Conservation (phyloP, 64 coral and sea anemone species). For the Platygyra sinensis region DNA sequence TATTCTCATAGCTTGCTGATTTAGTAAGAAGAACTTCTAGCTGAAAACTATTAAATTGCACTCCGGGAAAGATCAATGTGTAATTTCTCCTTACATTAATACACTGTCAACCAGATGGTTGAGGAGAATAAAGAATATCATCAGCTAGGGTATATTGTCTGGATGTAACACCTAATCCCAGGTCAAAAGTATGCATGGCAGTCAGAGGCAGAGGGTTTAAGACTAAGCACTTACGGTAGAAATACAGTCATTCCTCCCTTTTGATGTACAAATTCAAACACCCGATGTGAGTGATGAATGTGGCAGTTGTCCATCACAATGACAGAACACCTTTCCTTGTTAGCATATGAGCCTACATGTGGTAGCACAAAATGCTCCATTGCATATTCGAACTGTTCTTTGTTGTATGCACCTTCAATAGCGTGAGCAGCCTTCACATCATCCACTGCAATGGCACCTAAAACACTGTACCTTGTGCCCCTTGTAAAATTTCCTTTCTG, state of each 20-base stretch:
- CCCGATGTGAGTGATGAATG: constrained; percentile 35
- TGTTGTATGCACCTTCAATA: constrained; percentile 10
- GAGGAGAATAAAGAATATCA: neutral
- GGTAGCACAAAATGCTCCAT: constrained; percentile 32
- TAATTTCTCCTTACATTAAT: too few relatives aligned
- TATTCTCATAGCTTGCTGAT: too few relatives aligned
- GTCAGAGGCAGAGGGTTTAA: neutral
- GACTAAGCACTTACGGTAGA: constrained; percentile 46
- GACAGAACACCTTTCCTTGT: constrained; percentile 35
- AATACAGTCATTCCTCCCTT: constrained; percentile 60
- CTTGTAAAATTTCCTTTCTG: too few relatives aligned
- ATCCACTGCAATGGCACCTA: too few relatives aligned
- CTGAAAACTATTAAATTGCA: neutral
- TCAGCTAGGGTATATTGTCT: neutral
- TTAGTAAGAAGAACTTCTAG: too few relatives aligned
- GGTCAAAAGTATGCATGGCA: neutral
- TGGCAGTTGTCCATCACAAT: constrained; percentile 53
- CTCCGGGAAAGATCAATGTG: too few relatives aligned
- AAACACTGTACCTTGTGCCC: too few relatives aligned
- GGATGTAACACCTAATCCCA: neutral
- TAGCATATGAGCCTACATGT: constrained; percentile 33
- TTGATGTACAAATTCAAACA: constrained; percentile 4
- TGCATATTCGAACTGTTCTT: neutral
- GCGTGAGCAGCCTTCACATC: constrained; percentile 17
- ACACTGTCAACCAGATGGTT: neutral